These are phyloP conservation scores for Eristalinus sepulchralis DNA, from an alignment of 2,888 invertebrate genomes.

Conservation along the genomic window DNA sequence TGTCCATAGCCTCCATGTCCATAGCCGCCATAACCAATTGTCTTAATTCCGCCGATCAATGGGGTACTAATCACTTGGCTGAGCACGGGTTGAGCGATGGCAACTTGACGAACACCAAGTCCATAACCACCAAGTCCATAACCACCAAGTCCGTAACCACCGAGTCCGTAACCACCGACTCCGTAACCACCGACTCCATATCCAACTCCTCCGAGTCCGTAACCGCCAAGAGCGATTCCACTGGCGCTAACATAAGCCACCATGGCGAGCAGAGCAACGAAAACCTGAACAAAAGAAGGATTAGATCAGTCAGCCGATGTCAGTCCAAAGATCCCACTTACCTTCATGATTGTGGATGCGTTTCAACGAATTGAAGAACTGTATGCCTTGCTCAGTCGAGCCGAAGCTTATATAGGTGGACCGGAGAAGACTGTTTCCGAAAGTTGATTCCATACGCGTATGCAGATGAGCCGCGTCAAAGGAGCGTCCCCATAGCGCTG, in stretches of 20 bases:
- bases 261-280: slow-evolving; percentile 19
- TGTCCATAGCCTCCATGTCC: background rate
- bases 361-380: background rate
- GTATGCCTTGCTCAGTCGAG: background rate
- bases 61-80: background rate
- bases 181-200: background rate
- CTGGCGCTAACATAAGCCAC: slow-evolving; percentile 33
- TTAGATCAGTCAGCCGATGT: background rate
- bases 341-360: slow-evolving; percentile 38
- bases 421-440: background rate
- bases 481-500: background rate
- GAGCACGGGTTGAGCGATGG: background rate
- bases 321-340: background rate
- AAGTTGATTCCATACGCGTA: background rate
- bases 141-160: background rate
- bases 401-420: slow-evolving; percentile 9
- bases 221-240: background rate
- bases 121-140: background rate
- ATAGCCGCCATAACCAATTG: background rate
- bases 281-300: background rate
- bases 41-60: background rate
- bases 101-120: background rate
- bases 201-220: background rate
- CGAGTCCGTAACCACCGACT: background rate
- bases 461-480: background rate